Evolutionary conservation across 2,888 invertebrate genomes (phyloP), one percentile per base, ranked within the genome.

Genomic region (Minunthozetes semirufus): DNA sequence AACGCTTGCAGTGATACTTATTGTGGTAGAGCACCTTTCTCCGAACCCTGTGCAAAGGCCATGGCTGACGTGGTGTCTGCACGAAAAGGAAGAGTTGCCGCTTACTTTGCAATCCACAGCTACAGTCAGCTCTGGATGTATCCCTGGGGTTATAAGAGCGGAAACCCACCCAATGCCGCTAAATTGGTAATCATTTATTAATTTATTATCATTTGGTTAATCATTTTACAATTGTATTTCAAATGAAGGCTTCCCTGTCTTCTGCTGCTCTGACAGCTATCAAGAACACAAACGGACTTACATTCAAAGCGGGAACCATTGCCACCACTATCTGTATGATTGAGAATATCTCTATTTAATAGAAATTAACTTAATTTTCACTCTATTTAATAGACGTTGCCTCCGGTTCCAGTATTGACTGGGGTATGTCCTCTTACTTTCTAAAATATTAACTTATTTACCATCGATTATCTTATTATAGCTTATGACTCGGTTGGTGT

Each of bases 1-100:
- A 79, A 81, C 71, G 82, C 83, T 0, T 85, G 85, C 78, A 80
- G 80, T 3, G 81, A 83, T n/a, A 81, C 81, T 27, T 85, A 81
- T 79, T 80, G 81, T n/a, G 85, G 85, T 0, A 77, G 79, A 1
- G 56, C 73, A 0, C 80, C 83, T 4, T 83, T 83, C 76, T 84
- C 83, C 0, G 84, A 85, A 76, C 80, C 81, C 0, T 84, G 84
- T 76, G 82, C 81, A 0, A 77, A 77, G 19, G 80, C 81, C 77
- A 78, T 84, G 72, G 77, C 80, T 5, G 79, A 80, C 17, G 22
- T 74, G 17, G 15, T 74, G 8, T 5, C 22, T 0, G n/a, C n/a
- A 33, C 50, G 50, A 8, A 1, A 33, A 2, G 72, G 71, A 11
- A 33, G 17, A 22, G 70, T 72, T 33, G 70, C 59, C 48, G 76